A percentile compares a stretch with the other conserved stretches of the same genome.
Conservation (phyloP, 2,888 invertebrate genomes). For the Blera fallax region DNA sequence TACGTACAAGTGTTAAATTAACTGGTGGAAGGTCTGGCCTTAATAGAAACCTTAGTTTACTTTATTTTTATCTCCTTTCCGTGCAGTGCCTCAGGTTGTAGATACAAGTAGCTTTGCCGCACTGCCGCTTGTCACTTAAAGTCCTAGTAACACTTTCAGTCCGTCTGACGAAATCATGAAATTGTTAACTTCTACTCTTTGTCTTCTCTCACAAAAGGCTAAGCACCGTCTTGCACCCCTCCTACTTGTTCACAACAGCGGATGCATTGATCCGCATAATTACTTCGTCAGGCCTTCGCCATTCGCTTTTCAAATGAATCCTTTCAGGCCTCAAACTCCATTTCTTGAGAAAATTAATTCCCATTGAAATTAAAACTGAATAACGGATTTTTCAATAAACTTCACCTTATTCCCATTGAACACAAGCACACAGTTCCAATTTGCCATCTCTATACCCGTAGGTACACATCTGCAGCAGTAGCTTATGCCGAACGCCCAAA, state of each 20-base stretch:
- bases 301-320: slow-evolving; percentile 21
- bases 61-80: too few relatives aligned
- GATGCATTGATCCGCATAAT: slow-evolving; percentile 31
- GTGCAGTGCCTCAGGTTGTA: too few relatives aligned
- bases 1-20: too few relatives aligned
- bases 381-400: slow-evolving; percentile 51
- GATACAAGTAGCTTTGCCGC: too few relatives aligned
- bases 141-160: too few relatives aligned
- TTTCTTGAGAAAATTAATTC: neutral
- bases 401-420: slow-evolving; percentile 31
- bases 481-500: slow-evolving; percentile 25
- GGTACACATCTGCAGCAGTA: neutral
- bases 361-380: slow-evolving; percentile 44
- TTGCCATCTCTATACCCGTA: neutral
- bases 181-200: too few relatives aligned
- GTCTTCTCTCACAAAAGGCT: neutral
- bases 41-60: too few relatives aligned
- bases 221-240: neutral
- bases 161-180: too few relatives aligned
- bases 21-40: too few relatives aligned
- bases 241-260: too few relatives aligned
- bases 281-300: slow-evolving; percentile 51
- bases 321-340: neutral
- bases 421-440: slow-evolving; percentile 38
- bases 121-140: too few relatives aligned